Conservation (phyloP, 2,113 vertebrate genomes). For the Taurulus bubalis region DNA sequence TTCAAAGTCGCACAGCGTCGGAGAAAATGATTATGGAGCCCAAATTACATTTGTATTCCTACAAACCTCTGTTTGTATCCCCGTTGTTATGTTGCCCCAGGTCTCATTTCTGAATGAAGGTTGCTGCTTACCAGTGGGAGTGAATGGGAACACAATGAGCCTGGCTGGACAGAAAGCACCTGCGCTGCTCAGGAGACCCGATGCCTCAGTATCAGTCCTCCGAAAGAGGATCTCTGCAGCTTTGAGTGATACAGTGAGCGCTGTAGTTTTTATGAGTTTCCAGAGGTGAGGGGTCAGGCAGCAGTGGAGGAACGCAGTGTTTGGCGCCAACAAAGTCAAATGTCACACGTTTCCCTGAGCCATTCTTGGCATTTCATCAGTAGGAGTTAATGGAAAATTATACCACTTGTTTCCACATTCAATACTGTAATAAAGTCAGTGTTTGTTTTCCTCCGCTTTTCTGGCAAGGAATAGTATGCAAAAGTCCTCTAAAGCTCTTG, state of each 20-base stretch:
- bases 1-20: slow-evolving; percentile 25
- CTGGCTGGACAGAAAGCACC: slow-evolving; percentile 46
- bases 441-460: slow-evolving; percentile 72
- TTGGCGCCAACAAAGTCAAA: slow-evolving; percentile 69
- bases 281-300: slow-evolving; percentile 38
- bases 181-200: slow-evolving; percentile 42
- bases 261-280: slow-evolving; percentile 18
- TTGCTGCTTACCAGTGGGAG: slow-evolving; percentile 19
- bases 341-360: slow-evolving; percentile 78
- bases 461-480: slow-evolving; percentile 42
- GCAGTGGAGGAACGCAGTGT: slow-evolving; percentile 21
- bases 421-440: slow-evolving; percentile 70
- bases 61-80: neutral
- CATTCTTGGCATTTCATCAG: slow-evolving; percentile 62
- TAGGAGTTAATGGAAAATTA: slow-evolving; percentile 70
- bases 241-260: neutral
- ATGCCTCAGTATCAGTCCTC: slow-evolving; percentile 27
- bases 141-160: slow-evolving; percentile 41
- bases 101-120: slow-evolving; percentile 55
- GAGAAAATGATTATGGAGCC: neutral
- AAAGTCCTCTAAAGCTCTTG: slow-evolving; percentile 51
- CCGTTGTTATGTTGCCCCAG: neutral
- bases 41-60: neutral
- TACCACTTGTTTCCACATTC: slow-evolving; percentile 66
- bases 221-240: slow-evolving; percentile 4